Conservation (phyloP, 1,140 invertebrate genomes). For the Euwallacea fornicatus region DNA sequence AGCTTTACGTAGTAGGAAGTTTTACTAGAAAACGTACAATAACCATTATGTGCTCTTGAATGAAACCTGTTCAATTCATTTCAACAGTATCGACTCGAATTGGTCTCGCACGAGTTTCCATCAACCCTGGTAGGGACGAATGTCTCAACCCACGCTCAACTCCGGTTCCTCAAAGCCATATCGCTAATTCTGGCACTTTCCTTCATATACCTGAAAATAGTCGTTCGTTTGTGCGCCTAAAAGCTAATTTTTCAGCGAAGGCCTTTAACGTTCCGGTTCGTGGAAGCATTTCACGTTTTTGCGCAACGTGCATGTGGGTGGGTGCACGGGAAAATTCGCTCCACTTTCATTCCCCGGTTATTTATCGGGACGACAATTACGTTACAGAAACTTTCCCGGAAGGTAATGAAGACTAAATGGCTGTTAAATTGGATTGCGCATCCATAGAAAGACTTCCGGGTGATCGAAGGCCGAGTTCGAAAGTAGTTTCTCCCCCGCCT, state of each 20-base stretch:
- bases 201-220: no score
- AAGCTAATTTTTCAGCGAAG: conserved; percentile 18
- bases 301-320: conserved; percentile 11
- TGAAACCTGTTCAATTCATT: no score
- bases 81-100: no score
- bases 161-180: no score
- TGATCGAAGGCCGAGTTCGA: background rate
- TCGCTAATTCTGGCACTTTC: no score
- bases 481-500: background rate
- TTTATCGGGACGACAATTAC: conserved; percentile 26
- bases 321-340: conserved; percentile 12
- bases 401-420: conserved; percentile 30
- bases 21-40: no score
- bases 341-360: conserved; percentile 20
- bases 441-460: conserved; percentile 4
- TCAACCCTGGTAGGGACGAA: no score
- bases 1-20: no score
- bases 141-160: no score
- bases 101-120: no score
- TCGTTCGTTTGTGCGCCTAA: conserved; percentile 5
- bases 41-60: no score
- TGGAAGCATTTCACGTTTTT: conserved; percentile 23
- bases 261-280: conserved; percentile 10
- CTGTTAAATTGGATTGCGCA: conserved; percentile 21
- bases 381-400: conserved; percentile 14